phyloP scores from a whole-genome alignment of 1,140 invertebrate species.

The Steinernema khuongi region DNA sequence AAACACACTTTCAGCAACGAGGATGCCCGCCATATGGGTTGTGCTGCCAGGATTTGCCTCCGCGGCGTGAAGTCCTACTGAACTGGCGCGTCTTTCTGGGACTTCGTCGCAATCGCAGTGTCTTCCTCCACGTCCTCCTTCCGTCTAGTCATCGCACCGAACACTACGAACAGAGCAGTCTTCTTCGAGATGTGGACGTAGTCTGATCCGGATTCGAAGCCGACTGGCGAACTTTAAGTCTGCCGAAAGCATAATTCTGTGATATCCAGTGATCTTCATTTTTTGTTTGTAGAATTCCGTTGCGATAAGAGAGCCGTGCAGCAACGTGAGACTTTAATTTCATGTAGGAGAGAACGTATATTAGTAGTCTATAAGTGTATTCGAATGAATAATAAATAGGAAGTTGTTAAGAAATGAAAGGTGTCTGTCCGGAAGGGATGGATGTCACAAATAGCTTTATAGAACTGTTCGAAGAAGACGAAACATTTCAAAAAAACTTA shows the following conservation, averaged over 20 bases:
- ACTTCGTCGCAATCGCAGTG: conserved; percentile 30
- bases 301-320: too few relatives aligned
- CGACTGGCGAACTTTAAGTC: background rate
- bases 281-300: background rate
- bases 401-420: background rate
- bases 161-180: conserved; percentile 19
- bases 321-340: background rate
- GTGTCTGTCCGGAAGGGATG: background rate
- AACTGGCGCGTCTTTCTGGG: conserved; percentile 39
- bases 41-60: background rate
- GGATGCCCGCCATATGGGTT: background rate
- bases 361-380: too few relatives aligned
- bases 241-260: background rate
- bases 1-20: conserved; percentile 13
- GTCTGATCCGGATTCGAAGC: background rate
- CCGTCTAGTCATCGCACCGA: conserved; percentile 27
- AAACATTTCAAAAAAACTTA: too few relatives aligned
- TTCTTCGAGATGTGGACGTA: background rate
- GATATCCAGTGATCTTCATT: too few relatives aligned
- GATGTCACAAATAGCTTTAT: too few relatives aligned
- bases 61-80: conserved; percentile 11
- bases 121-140: conserved; percentile 27
- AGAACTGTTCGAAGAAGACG: too few relatives aligned
- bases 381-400: background rate
- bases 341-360: too few relatives aligned